Evolutionary conservation across 1,140 invertebrate genomes (phyloP).

Genomic region (Saccostrea glomerata): DNA sequence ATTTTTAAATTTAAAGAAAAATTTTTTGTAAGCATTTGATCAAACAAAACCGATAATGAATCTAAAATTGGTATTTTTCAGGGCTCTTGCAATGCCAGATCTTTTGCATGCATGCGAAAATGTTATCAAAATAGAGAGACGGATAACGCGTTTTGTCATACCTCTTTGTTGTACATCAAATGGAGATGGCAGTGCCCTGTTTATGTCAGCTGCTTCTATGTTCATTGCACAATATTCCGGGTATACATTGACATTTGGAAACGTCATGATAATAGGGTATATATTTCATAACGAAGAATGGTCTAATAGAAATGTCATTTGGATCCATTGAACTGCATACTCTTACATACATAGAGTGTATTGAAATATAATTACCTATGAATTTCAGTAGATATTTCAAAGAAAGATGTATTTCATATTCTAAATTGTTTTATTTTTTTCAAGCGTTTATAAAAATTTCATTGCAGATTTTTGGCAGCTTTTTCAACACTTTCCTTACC

Average conservation of each 20-base stretch:
- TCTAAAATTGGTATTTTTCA: slow-evolving; percentile 45
- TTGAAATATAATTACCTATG: too few relatives aligned
- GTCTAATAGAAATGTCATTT: too few relatives aligned
- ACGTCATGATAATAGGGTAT: slow-evolving; percentile 81
- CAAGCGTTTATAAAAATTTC: too few relatives aligned
- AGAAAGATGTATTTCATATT: too few relatives aligned
- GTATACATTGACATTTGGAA: slow-evolving; percentile 84
- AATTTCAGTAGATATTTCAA: too few relatives aligned
- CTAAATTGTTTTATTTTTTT: too few relatives aligned
- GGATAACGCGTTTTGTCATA: slow-evolving; percentile 86
- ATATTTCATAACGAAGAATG: too few relatives aligned
- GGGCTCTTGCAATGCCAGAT: slow-evolving; percentile 73
- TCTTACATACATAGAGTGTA: too few relatives aligned
- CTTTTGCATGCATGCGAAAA: slow-evolving; percentile 68
- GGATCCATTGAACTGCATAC: too few relatives aligned
- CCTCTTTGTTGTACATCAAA: slow-evolving; percentile 95
- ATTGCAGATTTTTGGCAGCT: too few relatives aligned
- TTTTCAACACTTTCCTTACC: too few relatives aligned
- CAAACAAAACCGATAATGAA: not conserved
- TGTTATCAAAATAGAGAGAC: slow-evolving; percentile 64
- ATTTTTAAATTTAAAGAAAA: not conserved
- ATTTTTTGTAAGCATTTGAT: not conserved
- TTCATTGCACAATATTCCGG: slow-evolving; percentile 96
- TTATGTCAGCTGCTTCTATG: slow-evolving; percentile 91
- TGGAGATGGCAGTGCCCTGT: slow-evolving; percentile 96